A percentile compares a stretch with the other conserved stretches of the same genome.
These are phyloP conservation scores for Hetaerina americana DNA, from an alignment of 1,140 invertebrate species.

Conservation along the genomic window DNA sequence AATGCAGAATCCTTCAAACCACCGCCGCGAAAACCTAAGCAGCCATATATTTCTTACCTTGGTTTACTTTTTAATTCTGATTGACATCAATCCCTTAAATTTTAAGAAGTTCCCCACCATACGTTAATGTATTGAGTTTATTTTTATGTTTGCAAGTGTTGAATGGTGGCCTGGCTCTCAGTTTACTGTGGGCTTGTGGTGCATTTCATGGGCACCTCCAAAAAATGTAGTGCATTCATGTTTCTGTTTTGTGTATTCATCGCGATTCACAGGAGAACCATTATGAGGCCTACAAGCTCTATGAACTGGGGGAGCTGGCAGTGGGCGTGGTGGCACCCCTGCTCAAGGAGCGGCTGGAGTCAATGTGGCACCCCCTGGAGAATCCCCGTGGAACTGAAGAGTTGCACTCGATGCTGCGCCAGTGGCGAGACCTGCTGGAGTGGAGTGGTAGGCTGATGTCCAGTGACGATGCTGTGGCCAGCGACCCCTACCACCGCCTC, in stretches of 20 bases:
- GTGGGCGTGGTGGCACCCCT: slow-evolving; percentile 47
- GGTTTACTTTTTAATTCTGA: no score
- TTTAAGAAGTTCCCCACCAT: no score
- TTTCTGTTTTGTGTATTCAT: background rate
- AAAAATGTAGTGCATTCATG: background rate
- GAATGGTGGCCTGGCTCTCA: no score
- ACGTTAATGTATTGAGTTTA: no score
- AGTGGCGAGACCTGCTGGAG: slow-evolving; percentile 57
- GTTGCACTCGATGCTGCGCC: slow-evolving; percentile 36
- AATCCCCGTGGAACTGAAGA: slow-evolving; percentile 44
- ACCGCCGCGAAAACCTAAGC: no score
- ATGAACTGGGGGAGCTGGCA: slow-evolving; percentile 49
- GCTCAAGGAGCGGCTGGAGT: slow-evolving; percentile 48
- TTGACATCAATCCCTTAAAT: no score
- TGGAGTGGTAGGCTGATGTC: background rate
- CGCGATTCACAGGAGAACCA: slow-evolving; percentile 36
- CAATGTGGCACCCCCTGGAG: slow-evolving; percentile 59
- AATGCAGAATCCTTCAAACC: no score
- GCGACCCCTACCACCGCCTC: slow-evolving; percentile 65
- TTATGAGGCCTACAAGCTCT: slow-evolving; percentile 46
- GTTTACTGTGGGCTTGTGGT: no score
- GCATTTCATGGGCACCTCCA: no score
- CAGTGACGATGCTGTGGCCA: slow-evolving; percentile 28
- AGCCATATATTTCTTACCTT: no score
- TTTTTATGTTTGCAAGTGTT: no score